phyloP scores from a whole-genome alignment of 2,888 invertebrate species.

The Spisula solida region DNA sequence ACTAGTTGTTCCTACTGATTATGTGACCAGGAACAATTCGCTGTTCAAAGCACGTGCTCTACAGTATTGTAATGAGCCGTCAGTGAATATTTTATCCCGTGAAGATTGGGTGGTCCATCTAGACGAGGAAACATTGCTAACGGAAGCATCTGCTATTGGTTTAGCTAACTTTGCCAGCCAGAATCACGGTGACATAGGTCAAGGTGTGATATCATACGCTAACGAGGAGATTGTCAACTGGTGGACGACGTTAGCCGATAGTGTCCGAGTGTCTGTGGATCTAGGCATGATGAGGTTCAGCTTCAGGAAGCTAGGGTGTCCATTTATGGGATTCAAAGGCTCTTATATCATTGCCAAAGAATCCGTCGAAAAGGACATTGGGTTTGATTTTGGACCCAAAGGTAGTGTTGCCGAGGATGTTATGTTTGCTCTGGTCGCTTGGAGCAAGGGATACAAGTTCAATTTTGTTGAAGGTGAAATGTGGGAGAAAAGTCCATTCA shows the following conservation, averaged over 20 bases:
- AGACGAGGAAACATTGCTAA: conserved; percentile 73
- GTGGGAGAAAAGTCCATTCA: conserved; percentile 74
- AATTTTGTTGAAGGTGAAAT: conserved; percentile 73
- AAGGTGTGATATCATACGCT: conserved; percentile 72
- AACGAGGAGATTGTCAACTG: conserved; percentile 74
- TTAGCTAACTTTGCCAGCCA: conserved; percentile 71
- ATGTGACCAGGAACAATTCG: conserved; percentile 64
- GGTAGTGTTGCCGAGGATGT: conserved; percentile 74
- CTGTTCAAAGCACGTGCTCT: conserved; percentile 74
- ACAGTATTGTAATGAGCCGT: conserved; percentile 69
- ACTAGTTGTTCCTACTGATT: conserved; percentile 67
- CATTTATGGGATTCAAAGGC: conserved; percentile 73
- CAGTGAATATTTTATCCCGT: conserved; percentile 65
- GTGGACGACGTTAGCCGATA: conserved; percentile 71
- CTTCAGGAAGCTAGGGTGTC: conserved; percentile 65
- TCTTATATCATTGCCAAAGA: conserved; percentile 72
- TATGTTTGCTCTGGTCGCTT: conserved; percentile 71
- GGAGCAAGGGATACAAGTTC: conserved; percentile 69
- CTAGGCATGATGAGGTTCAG: conserved; percentile 72
- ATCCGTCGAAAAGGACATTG: conserved; percentile 68
- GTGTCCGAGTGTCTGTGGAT: conserved; percentile 72
- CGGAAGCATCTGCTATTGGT: conserved; percentile 68
- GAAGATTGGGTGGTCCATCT: conserved; percentile 74
- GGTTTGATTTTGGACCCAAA: conserved; percentile 74
- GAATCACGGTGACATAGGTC: conserved; percentile 69